These are phyloP conservation scores for Nezara viridula DNA, from an alignment of 2,888 invertebrate genomes.

Conservation along the genomic window DNA sequence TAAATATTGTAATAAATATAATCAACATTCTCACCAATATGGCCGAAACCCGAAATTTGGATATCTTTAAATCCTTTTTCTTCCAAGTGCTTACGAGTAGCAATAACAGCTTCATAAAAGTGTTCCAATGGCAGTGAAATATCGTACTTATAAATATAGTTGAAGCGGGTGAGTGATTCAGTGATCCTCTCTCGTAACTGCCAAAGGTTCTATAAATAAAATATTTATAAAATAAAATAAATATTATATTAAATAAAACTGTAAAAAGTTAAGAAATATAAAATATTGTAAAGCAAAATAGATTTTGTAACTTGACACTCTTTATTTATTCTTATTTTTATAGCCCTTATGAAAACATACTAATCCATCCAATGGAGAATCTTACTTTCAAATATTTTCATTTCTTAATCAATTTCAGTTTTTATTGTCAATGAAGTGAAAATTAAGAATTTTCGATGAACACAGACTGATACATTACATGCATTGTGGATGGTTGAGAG, in stretches of 20 bases:
- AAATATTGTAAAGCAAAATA: too few relatives aligned
- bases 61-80: constrained; percentile 72
- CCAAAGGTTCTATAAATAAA: constrained; percentile 80
- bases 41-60: constrained; percentile 90
- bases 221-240: neutral
- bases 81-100: constrained; percentile 77
- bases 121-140: constrained; percentile 86
- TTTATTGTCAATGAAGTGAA: too few relatives aligned
- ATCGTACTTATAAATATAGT: constrained; percentile 96
- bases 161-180: constrained; percentile 81
- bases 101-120: constrained; percentile 88
- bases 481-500: constrained; percentile 85
- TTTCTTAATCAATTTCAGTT: too few relatives aligned
- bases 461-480: constrained; percentile 71
- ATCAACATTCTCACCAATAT: constrained; percentile 79
- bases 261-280: neutral
- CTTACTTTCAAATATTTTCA: too few relatives aligned
- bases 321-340: too few relatives aligned
- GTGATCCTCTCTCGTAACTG: constrained; percentile 87
- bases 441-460: too few relatives aligned
- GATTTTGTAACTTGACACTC: too few relatives aligned
- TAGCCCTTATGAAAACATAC: too few relatives aligned
- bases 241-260: neutral
- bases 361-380: too few relatives aligned
- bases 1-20: neutral